Evolutionary conservation across 2,888 invertebrate species (phyloP), one percentile per base, ranked within the genome.

Genomic region (Andrena flavipes): DNA sequence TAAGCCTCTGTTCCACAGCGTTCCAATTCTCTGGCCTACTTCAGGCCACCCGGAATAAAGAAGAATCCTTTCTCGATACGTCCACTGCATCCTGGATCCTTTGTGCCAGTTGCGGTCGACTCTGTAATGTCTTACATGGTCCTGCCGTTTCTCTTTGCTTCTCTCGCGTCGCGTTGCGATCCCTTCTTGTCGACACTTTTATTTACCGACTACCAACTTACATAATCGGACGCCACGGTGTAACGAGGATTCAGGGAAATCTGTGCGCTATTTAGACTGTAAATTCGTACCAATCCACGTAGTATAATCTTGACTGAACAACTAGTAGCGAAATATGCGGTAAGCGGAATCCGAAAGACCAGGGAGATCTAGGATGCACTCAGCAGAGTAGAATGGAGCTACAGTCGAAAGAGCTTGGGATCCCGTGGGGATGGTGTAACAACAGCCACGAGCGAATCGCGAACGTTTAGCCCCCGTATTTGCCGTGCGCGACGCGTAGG

Each of bases 31-130:
- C 30, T n/a, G 35, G 35, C 60, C 54, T 62, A 51, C 63, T 68
- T 48, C 74, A 56, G 51, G 59, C 62, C 70, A 69, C 3, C 3
- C 26, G 67, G 69, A 33, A 75, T 80, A 76, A 76, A 78, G 62
- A 54, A 42, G 60, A 72, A 84, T 72, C 49, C 60, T 29, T 71
- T 84, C 42, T 72, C 80, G 56, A 81, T 81, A 63, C 70, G 33
- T 48, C 33, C 10, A 16, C 16, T 16, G 67, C 29, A 51, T 7
- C 23, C 23, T 26, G 59, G 75, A 42, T 69, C 51, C 48, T 56
- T 33, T 26, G 72, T 62, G 73, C 30, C 48, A 13, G 2, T 42
- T 54, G 49, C 33, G 20, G 42, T 59, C 65, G 71, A n/a, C 33
- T 23, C 59, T 2, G 64, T 20, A 51, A 65, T 60, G 56, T 49